Percentiles rank a stretch among this genome's conserved stretches.
Evolutionary conservation across 1,140 invertebrate species (phyloP).

Genomic region (Xylocopa sonorina): DNA sequence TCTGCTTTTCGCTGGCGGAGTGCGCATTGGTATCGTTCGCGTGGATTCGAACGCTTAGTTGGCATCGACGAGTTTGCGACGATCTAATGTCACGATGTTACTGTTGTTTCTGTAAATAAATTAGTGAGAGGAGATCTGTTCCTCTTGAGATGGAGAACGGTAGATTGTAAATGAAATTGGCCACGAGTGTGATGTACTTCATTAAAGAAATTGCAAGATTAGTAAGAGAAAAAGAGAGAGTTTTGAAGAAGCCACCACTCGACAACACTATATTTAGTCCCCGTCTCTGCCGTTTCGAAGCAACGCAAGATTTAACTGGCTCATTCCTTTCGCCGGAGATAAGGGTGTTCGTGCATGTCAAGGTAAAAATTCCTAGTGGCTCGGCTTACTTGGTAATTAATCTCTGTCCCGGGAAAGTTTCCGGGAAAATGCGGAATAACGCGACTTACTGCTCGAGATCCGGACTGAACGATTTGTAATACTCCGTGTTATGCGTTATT

Average conservation of each 20-base stretch:
- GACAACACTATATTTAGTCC: not conserved
- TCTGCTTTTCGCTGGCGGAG: not conserved
- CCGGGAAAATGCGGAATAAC: not conserved
- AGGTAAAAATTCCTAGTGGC: not conserved
- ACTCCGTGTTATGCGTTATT: slow-evolving; percentile 24
- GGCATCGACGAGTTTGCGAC: no score
- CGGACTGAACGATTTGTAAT: not conserved
- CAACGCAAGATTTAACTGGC: not conserved
- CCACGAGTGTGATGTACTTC: not conserved
- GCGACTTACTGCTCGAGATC: not conserved
- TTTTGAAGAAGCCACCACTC: not conserved
- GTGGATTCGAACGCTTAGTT: no score
- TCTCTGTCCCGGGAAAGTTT: not conserved
- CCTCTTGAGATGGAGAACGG: no score
- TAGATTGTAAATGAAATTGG: no score
- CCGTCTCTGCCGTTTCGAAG: not conserved
- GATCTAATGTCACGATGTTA: no score
- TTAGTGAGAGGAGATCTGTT: no score
- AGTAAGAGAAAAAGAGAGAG: no score
- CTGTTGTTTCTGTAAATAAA: no score
- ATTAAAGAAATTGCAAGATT: not conserved
- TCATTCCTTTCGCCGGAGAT: not conserved
- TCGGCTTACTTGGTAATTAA: not conserved
- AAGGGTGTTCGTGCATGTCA: not conserved
- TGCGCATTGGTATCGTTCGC: no score